Percentiles rank a stretch among this genome's conserved stretches.
Evolutionary conservation across 2,888 invertebrate genomes (phyloP).

Genomic region (Sarcophaga variegata): DNA sequence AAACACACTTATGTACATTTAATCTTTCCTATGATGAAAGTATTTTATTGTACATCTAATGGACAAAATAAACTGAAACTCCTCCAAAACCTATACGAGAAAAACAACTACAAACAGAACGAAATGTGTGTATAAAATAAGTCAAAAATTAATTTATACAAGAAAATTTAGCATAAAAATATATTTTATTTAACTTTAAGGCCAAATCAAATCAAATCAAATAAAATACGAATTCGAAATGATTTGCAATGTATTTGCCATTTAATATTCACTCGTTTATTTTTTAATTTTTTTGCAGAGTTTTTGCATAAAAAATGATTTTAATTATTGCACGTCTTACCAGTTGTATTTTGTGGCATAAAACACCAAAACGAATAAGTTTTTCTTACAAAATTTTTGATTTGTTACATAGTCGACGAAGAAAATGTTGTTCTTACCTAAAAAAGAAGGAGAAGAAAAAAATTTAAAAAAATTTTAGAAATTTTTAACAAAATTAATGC

Average conservation of each 20-base stretch:
- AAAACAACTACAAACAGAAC: constrained; percentile 33
- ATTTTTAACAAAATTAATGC: constrained; percentile 17
- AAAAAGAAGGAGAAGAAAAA: constrained; percentile 40
- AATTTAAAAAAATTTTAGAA: background rate
- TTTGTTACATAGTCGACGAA: background rate
- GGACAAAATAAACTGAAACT: background rate
- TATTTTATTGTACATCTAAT: constrained; percentile 61
- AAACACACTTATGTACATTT: too few relatives aligned
- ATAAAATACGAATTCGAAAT: constrained; percentile 55
- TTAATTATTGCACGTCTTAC: constrained; percentile 56
- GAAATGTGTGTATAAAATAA: constrained; percentile 38
- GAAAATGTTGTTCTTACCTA: constrained; percentile 59
- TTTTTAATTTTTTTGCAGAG: background rate
- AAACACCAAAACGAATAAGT: background rate
- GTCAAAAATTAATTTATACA: constrained; percentile 40
- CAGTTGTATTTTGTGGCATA: background rate
- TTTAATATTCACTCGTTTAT: background rate
- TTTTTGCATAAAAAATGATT: constrained; percentile 55
- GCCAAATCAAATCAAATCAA: constrained; percentile 63
- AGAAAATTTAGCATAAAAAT: constrained; percentile 65
- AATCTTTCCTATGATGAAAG: constrained; percentile 21
- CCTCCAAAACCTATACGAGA: constrained; percentile 49
- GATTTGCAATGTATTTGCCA: constrained; percentile 40
- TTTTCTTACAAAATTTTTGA: background rate
- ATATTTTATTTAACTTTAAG: constrained; percentile 56